These are phyloP conservation scores for Sylvietta virens DNA, from an alignment of 2,113 vertebrate species.

Conservation along the genomic window DNA sequence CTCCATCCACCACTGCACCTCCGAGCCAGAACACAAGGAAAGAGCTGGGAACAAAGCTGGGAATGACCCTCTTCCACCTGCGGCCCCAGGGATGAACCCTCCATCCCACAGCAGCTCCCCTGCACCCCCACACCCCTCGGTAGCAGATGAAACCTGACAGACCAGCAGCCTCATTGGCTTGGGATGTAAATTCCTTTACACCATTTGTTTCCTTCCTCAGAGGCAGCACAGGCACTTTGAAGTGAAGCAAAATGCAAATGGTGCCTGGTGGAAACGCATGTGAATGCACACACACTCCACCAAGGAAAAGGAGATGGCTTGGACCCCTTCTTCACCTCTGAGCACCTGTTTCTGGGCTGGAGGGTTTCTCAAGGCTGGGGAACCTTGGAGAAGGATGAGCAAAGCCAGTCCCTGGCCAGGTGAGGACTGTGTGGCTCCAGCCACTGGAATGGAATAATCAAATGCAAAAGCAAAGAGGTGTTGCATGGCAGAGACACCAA, in stretches of 20 bases:
- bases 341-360: not conserved
- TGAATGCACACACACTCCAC: accelerated
- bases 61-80: not conserved
- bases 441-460: not conserved
- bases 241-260: not conserved
- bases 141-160: not conserved
- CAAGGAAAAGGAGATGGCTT: not conserved
- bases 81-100: not conserved
- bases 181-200: conserved; percentile 8
- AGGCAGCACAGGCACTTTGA: not conserved
- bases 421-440: accelerated
- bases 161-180: not conserved
- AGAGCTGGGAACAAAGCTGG: not conserved
- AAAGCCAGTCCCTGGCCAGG: not conserved
- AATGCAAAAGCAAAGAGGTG: not conserved
- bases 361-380: not conserved
- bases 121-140: not conserved
- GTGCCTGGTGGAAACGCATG: not conserved
- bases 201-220: not conserved
- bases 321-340: not conserved
- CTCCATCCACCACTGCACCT: accelerated
- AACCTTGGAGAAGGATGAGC: not conserved
- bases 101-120: not conserved
- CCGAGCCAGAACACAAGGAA: not conserved
- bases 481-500: not conserved